Evolutionary conservation across 1,140 invertebrate species (phyloP).

Genomic region (Pogonomyrmex californicus): DNA sequence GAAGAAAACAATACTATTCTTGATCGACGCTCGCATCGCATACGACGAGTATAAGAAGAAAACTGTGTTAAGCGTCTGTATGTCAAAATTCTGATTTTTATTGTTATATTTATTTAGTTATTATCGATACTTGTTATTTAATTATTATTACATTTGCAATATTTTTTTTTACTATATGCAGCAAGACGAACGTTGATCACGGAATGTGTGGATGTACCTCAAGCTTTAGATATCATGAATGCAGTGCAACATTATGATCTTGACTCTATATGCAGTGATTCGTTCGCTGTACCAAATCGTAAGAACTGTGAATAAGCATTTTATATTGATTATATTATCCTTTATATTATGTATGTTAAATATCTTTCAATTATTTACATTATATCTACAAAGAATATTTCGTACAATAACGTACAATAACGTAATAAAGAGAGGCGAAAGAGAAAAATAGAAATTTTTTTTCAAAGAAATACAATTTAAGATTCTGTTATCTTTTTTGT

Average conservation of each 20-base stretch:
- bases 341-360: neutral
- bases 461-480: neutral
- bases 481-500: neutral
- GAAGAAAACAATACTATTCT: conserved; percentile 82
- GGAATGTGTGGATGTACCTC: conserved; percentile 83
- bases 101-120: neutral
- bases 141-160: neutral
- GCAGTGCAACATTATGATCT: conserved; percentile 74
- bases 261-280: conserved; percentile 76
- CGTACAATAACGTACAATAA: no score
- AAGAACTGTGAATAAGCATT: conserved; percentile 54
- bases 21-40: conserved; percentile 83
- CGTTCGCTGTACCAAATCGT: conserved; percentile 84
- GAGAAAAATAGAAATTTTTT: neutral
- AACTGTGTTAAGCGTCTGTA: conserved; percentile 79
- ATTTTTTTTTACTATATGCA: conserved; percentile 18
- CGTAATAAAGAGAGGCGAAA: neutral
- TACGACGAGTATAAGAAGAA: conserved; percentile 84
- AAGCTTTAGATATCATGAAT: conserved; percentile 78
- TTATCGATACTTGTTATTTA: no score
- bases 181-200: conserved; percentile 84
- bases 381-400: neutral
- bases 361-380: neutral
- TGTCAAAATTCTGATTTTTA: neutral
- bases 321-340: neutral